Evolutionary conservation across 2,797 vertebrate genomes (phyloP).

Genomic region (Mormyrus proboscirostris): DNA sequence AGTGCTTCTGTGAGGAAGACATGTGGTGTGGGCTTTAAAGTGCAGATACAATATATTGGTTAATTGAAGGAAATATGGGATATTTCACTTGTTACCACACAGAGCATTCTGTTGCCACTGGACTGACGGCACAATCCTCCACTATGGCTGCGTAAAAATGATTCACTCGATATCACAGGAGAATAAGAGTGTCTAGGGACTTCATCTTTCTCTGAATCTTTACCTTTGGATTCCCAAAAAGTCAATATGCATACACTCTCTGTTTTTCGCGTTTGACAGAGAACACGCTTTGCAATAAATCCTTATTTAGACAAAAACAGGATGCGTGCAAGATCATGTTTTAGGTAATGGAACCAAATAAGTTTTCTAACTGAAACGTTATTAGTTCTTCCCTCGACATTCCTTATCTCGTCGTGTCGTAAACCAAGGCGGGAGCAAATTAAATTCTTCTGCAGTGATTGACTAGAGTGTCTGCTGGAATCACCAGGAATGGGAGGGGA

Average conservation of each 20-base stretch:
- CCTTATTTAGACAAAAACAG: not conserved
- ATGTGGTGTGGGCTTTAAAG: not conserved
- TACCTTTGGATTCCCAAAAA: not conserved
- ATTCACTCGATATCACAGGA: not conserved
- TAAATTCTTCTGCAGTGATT: not conserved
- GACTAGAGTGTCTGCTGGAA: not conserved
- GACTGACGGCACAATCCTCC: not conserved
- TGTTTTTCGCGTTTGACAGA: not conserved
- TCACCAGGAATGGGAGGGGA: not conserved
- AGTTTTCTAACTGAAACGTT: not conserved
- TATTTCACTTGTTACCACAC: not conserved
- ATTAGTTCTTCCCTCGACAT: not conserved
- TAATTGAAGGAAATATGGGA: not conserved
- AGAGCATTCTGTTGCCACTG: not conserved
- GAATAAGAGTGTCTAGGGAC: not conserved
- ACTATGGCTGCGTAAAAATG: not conserved
- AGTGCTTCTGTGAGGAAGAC: not conserved
- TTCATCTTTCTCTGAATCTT: not conserved
- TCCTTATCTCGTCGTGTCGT: not conserved
- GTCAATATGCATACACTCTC: not conserved
- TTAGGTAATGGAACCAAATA: not conserved
- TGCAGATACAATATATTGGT: not conserved
- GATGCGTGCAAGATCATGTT: not conserved
- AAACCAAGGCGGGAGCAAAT: not conserved
- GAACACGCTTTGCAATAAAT: slow-evolving; percentile 7